A percentile compares a stretch with the other conserved stretches of the same genome.
phyloP scores from a whole-genome alignment of 2,113 vertebrate species.

The Solea solea region DNA sequence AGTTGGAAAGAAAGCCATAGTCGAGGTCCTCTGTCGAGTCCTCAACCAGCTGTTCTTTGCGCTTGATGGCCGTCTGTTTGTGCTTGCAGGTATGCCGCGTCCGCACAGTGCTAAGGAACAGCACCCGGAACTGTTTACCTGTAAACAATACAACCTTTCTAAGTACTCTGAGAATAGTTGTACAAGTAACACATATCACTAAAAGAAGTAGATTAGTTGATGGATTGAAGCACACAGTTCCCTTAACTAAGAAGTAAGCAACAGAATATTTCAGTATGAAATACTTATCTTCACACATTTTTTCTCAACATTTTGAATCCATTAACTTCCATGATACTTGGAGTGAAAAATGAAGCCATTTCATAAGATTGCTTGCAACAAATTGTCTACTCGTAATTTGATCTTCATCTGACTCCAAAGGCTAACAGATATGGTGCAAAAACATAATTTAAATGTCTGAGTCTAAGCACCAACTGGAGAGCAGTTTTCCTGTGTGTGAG shows the following conservation, averaged over 20 bases:
- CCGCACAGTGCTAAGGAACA: conserved; percentile 98
- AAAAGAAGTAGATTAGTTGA: background rate
- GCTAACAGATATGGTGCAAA: conserved; percentile 6
- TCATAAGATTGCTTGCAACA: no score
- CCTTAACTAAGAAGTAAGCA: background rate
- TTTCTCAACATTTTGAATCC: no score
- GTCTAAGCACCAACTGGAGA: background rate
- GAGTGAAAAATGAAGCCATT: no score
- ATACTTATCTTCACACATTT: no score
- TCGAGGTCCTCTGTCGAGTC: conserved; percentile 98
- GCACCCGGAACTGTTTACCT: conserved; percentile 98
- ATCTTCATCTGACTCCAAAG: background rate
- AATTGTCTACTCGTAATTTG: background rate
- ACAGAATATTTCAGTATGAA: no score
- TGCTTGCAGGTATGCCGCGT: conserved; percentile 98
- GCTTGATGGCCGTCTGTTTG: conserved; percentile 97
- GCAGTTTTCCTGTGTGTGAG: background rate
- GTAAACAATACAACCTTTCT: conserved; percentile 5
- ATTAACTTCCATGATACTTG: no score
- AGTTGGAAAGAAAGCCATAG: conserved; percentile 98
- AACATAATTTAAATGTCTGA: conserved; percentile 2
- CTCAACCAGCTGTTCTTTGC: conserved; percentile 96
- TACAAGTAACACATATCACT: background rate
- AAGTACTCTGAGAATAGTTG: background rate
- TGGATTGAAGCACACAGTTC: background rate